phyloP scores from a whole-genome alignment of 2,888 invertebrate species.

The Heliconius sara region DNA sequence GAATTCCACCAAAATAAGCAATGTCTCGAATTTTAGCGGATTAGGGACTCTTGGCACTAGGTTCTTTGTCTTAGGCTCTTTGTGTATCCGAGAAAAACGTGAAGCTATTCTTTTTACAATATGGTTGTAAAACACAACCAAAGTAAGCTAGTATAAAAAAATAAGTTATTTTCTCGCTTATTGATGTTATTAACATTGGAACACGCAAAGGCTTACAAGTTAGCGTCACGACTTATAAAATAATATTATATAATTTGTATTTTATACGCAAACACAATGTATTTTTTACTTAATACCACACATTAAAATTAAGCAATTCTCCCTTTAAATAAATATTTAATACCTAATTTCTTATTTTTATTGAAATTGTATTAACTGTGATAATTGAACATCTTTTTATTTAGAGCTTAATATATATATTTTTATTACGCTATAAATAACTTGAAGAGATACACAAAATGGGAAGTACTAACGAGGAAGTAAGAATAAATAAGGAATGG shows the following conservation, averaged over 20 bases:
- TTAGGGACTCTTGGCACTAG: background rate
- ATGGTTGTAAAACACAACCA: background rate
- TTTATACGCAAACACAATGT: background rate
- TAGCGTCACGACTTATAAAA: background rate
- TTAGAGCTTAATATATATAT: too few relatives aligned
- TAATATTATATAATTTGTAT: background rate
- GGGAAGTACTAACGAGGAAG: too few relatives aligned
- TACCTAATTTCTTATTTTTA: too few relatives aligned
- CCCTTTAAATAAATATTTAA: too few relatives aligned
- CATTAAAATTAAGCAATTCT: too few relatives aligned
- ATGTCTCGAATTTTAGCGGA: background rate
- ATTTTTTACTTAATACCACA: background rate
- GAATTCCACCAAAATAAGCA: background rate
- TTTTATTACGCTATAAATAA: too few relatives aligned
- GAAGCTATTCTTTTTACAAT: background rate
- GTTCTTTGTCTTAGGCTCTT: too few relatives aligned
- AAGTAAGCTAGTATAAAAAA: background rate
- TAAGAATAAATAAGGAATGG: too few relatives aligned
- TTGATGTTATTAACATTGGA: background rate
- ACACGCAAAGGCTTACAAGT: background rate
- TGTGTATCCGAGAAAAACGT: background rate
- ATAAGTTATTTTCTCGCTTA: background rate
- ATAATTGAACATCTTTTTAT: too few relatives aligned
- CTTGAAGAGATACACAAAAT: too few relatives aligned
- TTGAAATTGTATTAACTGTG: too few relatives aligned